Percentiles rank a stretch among this genome's conserved stretches.
These are phyloP conservation scores for Argyra leucocephala DNA, from an alignment of 2,888 invertebrate genomes.

Conservation along the genomic window DNA sequence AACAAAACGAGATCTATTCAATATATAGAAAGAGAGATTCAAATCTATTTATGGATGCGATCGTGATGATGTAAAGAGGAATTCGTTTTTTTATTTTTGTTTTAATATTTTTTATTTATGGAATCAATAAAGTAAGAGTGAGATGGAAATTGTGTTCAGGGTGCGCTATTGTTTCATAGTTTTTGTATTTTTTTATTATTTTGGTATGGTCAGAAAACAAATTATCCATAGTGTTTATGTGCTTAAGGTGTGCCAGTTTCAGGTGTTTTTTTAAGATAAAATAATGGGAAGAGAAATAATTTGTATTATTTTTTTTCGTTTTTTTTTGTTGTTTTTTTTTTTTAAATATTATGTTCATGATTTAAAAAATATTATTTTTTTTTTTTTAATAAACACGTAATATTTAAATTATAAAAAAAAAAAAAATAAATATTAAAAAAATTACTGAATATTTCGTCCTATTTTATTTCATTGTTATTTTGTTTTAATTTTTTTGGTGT, in stretches of 20 bases:
- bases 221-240: not conserved
- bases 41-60: no score
- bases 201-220: not conserved
- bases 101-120: no score
- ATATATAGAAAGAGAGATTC: no score
- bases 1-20: no score
- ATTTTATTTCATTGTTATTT: no score
- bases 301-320: no score
- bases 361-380: not conserved
- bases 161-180: not conserved
- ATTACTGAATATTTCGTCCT: no score
- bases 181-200: not conserved
- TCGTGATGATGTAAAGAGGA: not conserved
- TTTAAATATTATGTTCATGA: no score
- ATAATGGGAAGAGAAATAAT: no score
- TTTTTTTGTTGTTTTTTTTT: not conserved
- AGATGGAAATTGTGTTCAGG: not conserved
- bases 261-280: not conserved
- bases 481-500: no score
- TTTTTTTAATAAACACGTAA: not conserved
- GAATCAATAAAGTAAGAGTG: no score
- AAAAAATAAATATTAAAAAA: not conserved
- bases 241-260: constrained; percentile 3
- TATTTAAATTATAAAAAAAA: not conserved
- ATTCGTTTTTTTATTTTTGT: no score